Percentiles rank a stretch among this genome's conserved stretches.
Evolutionary conservation across 92 coral and sea anemone species (phyloP).

Genomic region (Plumapathes pennacea): DNA sequence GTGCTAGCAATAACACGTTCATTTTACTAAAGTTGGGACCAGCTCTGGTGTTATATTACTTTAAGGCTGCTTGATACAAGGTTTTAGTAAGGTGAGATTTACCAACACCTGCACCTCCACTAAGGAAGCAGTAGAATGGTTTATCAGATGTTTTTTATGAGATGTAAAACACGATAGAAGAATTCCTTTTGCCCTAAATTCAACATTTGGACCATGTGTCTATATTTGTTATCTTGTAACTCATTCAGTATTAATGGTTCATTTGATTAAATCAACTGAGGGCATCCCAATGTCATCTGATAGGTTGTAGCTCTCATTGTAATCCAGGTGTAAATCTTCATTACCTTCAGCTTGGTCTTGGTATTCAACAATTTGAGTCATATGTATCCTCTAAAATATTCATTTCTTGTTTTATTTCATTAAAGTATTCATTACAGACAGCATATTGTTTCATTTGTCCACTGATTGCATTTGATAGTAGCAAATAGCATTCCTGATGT

Average conservation of each 20-base stretch:
- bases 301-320: conserved; percentile 40
- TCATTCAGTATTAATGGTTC: conserved; percentile 69
- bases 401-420: conserved; percentile 40
- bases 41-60: conserved; percentile 50
- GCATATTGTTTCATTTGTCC: conserved; percentile 22
- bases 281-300: conserved; percentile 69
- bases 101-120: conserved; percentile 74
- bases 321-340: conserved; percentile 62
- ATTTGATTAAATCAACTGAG: conserved; percentile 37
- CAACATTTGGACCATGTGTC: conserved; percentile 46
- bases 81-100: conserved; percentile 62
- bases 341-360: conserved; percentile 56
- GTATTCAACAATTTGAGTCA: conserved; percentile 44
- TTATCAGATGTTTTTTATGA: conserved; percentile 63
- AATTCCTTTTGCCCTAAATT: conserved; percentile 61
- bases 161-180: conserved; percentile 58
- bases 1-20: conserved; percentile 52
- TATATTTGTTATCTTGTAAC: conserved; percentile 66
- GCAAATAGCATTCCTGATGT: conserved; percentile 27
- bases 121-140: conserved; percentile 51
- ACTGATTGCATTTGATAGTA: conserved; percentile 11
- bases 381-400: conserved; percentile 37
- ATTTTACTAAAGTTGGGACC: conserved; percentile 37
- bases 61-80: conserved; percentile 62
- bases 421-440: conserved; percentile 15